Conservation (phyloP, 2,888 invertebrate species). For the Drosophila vallismaia region DNA sequence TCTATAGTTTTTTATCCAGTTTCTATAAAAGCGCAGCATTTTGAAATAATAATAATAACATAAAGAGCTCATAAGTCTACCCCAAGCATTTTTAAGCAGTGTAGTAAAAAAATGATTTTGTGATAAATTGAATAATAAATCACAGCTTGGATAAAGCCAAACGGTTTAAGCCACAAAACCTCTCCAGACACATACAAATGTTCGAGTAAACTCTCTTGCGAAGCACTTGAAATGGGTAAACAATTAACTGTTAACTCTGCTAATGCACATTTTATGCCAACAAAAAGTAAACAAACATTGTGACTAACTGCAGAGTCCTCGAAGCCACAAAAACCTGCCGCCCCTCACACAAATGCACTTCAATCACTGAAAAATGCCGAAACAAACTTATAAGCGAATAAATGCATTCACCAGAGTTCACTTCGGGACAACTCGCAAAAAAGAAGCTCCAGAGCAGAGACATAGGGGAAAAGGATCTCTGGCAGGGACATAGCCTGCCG, state of each 20-base stretch:
- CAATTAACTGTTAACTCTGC: constrained; percentile 67
- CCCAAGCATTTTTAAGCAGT: no score
- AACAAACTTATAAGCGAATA: constrained; percentile 65
- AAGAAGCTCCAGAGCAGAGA: constrained; percentile 10
- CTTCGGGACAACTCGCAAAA: constrained; percentile 30
- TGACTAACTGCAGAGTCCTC: constrained; percentile 25
- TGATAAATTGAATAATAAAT: no score
- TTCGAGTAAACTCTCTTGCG: constrained; percentile 13
- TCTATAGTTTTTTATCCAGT: no score
- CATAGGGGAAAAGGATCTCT: constrained; percentile 17
- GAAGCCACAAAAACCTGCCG: constrained; percentile 19
- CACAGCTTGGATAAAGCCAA: no score
- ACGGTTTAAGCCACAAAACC: background rate
- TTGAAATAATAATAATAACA: no score
- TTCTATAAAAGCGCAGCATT: no score
- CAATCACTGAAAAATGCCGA: constrained; percentile 50
- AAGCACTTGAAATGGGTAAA: constrained; percentile 60
- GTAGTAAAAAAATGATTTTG: no score
- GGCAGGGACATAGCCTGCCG: constrained; percentile 14
- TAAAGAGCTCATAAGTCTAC: no score
- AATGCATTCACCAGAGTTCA: constrained; percentile 67
- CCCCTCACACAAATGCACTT: constrained; percentile 26
- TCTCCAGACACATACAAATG: constrained; percentile 12
- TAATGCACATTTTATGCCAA: constrained; percentile 75
- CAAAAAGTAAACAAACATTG: constrained; percentile 52